These are phyloP conservation scores for Drosophila putrida DNA, from an alignment of 2,888 invertebrate genomes.

Conservation along the genomic window DNA sequence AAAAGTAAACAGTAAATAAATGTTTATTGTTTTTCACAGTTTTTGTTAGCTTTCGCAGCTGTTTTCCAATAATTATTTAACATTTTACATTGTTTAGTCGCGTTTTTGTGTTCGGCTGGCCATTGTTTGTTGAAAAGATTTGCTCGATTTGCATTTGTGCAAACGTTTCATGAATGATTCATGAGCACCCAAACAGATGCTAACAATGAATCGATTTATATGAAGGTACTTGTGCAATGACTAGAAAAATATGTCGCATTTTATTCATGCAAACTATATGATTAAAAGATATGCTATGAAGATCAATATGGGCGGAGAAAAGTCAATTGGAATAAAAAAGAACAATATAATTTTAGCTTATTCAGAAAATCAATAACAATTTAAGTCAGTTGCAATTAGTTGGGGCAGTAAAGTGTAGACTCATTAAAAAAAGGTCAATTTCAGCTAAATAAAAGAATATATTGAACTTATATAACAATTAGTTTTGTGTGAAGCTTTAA, in stretches of 20 bases:
- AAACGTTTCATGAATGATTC: conserved; percentile 77
- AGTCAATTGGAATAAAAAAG: neutral
- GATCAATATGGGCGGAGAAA: neutral
- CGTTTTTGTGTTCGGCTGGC: conserved; percentile 51
- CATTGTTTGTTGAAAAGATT: conserved; percentile 74
- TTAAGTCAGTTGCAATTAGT: too few relatives aligned
- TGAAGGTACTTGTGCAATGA: conserved; percentile 18
- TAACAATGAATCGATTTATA: conserved; percentile 62
- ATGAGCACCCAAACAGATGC: conserved; percentile 72
- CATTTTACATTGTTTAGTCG: conserved; percentile 78
- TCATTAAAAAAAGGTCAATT: too few relatives aligned
- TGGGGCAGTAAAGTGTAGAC: too few relatives aligned
- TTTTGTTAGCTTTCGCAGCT: conserved; percentile 44
- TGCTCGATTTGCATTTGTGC: conserved; percentile 78
- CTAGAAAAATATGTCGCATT: conserved; percentile 32
- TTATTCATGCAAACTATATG: neutral
- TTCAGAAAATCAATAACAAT: too few relatives aligned
- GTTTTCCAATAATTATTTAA: conserved; percentile 75
- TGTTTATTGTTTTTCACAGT: conserved; percentile 55
- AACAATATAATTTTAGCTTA: too few relatives aligned
- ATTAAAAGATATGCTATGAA: neutral
- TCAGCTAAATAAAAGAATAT: too few relatives aligned
- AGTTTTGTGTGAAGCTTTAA: too few relatives aligned
- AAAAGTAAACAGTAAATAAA: conserved; percentile 77
- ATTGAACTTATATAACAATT: too few relatives aligned